Percentiles rank a stretch among this genome's conserved stretches.
Evolutionary conservation across 2,797 vertebrate species (phyloP).

Genomic region (Sebastes hubbsi): DNA sequence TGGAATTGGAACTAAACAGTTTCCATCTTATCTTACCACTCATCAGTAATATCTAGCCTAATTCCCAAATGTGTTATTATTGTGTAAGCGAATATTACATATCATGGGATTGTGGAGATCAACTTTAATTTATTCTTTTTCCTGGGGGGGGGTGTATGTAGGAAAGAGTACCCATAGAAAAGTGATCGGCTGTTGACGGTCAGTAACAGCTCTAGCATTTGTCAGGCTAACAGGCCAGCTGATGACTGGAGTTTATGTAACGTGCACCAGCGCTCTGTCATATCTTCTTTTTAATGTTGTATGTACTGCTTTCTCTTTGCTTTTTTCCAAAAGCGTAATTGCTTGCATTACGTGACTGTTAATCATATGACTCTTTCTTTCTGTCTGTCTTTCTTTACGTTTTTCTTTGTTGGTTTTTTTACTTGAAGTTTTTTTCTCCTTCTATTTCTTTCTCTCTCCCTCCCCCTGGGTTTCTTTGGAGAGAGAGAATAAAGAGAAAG

Average conservation of each 20-base stretch:
- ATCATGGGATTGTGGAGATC: background rate
- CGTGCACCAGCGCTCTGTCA: background rate
- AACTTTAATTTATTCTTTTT: background rate
- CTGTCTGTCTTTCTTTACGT: background rate
- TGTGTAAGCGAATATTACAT: background rate
- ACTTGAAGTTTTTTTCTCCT: slow-evolving; percentile 11
- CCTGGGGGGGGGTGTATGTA: background rate
- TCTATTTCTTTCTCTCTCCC: slow-evolving; percentile 30
- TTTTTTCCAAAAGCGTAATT: slow-evolving; percentile 17
- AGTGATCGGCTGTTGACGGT: background rate
- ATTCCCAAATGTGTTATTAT: background rate
- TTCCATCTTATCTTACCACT: background rate
- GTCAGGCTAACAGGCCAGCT: background rate
- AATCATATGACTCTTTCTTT: slow-evolving; percentile 33
- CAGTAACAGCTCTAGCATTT: background rate
- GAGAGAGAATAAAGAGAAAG: slow-evolving; percentile 61
- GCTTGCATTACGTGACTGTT: slow-evolving; percentile 33
- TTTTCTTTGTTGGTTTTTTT: slow-evolving; percentile 28
- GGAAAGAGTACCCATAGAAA: background rate
- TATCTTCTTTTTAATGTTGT: background rate
- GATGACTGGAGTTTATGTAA: background rate
- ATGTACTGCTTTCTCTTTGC: background rate
- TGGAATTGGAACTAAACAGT: background rate
- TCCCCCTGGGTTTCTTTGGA: slow-evolving; percentile 51
- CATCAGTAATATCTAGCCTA: rapidly evolving